Evolutionary conservation across 2,797 vertebrate species (phyloP), one percentile per base, ranked within the genome.

Genomic region (Melanotaenia maccullochi): DNA sequence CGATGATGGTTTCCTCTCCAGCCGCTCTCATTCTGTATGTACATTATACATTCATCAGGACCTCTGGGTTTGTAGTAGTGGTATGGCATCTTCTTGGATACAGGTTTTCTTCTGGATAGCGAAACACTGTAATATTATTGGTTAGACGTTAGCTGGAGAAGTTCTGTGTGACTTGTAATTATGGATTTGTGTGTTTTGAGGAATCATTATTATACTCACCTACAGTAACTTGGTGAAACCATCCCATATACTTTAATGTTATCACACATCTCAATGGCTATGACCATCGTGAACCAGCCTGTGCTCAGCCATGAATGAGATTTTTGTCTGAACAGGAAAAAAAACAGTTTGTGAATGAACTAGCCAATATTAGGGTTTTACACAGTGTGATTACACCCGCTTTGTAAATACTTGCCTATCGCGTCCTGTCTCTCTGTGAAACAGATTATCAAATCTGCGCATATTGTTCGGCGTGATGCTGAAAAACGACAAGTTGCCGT

Each of bases 241-340:
- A 99, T 99, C 79, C 98, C 98, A 0, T 99, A 99, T 22, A 99
- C 97, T 3, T 96, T 96, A 69, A 99, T 94, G 0, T 92, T 94
- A 57, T 99, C 97, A 38, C 98, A 99, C 66, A 97, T 84, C 85
- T 98, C 97, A 55, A 99, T 96, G 0, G 97, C 96, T 0, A 97
- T 97, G 86, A 96, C 98, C 98, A 99, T 98, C 72, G 98, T 99
- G 92, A 99, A 99, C 98, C 98, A 99, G 75, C 98, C 98, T 0
- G 98, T 99, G 93, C 97, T 99, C 85, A 99, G 79, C 98, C 98
- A 99, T 0, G 98, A 98, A 71, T 96, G 97, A 0, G 98, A 99
- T 83, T 96, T 96, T 87, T 96, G 94, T 85, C 98, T 99, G 74
- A 52, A 49, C 44, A 20, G 42, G 55, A 57, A 64, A 55, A 64